phyloP scores from a whole-genome alignment of 2,797 vertebrate species.

The Pristis pectinata region DNA sequence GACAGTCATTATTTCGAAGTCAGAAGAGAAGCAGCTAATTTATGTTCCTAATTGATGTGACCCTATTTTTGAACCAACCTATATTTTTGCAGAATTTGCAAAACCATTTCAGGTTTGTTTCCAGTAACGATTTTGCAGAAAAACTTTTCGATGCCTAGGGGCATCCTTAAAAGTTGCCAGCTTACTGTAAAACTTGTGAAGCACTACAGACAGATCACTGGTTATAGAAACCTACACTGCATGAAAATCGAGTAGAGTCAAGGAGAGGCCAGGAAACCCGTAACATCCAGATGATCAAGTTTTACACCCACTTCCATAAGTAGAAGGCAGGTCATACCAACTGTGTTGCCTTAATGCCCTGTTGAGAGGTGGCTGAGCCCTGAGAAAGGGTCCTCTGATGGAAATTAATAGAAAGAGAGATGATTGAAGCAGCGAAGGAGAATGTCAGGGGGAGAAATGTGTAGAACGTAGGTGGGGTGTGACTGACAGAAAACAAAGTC shows the following conservation, averaged over 20 bases:
- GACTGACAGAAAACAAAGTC: too few relatives aligned
- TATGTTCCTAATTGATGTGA: background rate
- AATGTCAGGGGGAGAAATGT: too few relatives aligned
- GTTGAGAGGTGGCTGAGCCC: constrained; percentile 48
- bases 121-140: background rate
- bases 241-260: too few relatives aligned
- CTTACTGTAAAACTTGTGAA: background rate
- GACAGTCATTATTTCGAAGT: too few relatives aligned
- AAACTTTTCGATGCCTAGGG: too few relatives aligned
- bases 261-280: background rate
- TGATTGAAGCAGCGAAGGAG: constrained; percentile 60
- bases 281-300: background rate
- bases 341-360: background rate
- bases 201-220: background rate
- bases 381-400: constrained; percentile 70
- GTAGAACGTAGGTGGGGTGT: too few relatives aligned
- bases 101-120: background rate
- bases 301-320: background rate
- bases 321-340: background rate
- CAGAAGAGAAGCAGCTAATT: too few relatives aligned
- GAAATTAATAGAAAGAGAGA: constrained; percentile 74
- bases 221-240: background rate
- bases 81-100: background rate
- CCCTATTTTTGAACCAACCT: background rate
- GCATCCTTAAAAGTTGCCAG: background rate